These are phyloP conservation scores for Echinops telfairi DNA, from an alignment of 2,113 vertebrate species.

Conservation along the genomic window DNA sequence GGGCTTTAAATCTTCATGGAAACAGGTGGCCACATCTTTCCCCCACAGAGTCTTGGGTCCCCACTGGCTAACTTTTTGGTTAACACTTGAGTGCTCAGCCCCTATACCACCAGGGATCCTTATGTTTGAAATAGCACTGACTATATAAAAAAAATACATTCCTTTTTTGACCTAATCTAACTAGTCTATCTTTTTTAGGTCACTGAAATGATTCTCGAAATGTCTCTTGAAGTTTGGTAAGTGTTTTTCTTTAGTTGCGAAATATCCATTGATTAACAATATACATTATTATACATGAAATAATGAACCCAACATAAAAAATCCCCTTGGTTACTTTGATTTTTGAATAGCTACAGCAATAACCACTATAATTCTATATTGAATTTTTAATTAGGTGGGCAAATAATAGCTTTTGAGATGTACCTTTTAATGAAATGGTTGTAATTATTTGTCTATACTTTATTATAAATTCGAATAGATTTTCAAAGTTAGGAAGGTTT, in stretches of 20 bases:
- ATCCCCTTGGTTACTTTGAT: neutral
- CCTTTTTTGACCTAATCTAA: slow-evolving; percentile 40
- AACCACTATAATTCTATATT: no score
- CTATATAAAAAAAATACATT: neutral
- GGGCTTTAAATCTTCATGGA: neutral
- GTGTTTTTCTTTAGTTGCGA: slow-evolving; percentile 78
- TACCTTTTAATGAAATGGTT: neutral
- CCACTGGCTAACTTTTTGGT: neutral
- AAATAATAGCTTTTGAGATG: neutral
- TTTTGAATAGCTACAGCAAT: neutral
- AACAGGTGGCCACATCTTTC: neutral
- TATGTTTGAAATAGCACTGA: neutral
- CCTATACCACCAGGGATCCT: neutral
- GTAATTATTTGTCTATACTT: neutral
- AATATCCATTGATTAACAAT: neutral
- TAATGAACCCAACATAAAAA: neutral
- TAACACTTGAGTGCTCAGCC: neutral
- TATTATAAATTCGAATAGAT: neutral
- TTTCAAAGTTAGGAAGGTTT: neutral
- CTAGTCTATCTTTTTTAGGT: slow-evolving; percentile 87
- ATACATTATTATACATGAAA: slow-evolving; percentile 16
- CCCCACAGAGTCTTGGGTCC: neutral
- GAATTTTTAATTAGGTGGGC: neutral
- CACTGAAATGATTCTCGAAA: slow-evolving; percentile 94
- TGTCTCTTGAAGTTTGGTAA: slow-evolving; percentile 96